Evolutionary conservation across 2,113 vertebrate genomes (phyloP).

Genomic region (Dromaius novaehollandiae): DNA sequence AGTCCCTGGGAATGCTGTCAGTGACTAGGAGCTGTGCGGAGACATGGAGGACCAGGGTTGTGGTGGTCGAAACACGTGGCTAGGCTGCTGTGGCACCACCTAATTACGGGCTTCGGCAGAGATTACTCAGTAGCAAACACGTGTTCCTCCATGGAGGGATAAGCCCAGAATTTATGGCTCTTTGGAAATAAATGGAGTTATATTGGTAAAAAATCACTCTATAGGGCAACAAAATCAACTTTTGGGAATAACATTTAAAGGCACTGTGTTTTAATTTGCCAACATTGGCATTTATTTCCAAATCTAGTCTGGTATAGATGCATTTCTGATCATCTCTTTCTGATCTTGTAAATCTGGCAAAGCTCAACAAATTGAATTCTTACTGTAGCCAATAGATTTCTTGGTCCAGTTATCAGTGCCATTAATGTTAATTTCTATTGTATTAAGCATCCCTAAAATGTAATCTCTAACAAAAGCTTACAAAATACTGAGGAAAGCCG

Average conservation of each 20-base stretch:
- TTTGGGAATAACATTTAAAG: neutral
- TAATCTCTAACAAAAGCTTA: neutral
- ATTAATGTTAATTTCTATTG: neutral
- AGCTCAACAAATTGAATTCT: neutral
- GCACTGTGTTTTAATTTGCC: neutral
- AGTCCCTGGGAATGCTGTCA: neutral
- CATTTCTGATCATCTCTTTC: neutral
- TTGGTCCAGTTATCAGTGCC: neutral
- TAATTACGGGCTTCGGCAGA: neutral
- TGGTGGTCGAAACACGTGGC: rapidly evolving
- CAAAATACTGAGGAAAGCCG: neutral
- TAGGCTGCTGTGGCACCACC: rapidly evolving
- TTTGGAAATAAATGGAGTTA: neutral
- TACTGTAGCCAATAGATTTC: neutral
- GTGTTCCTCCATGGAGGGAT: neutral
- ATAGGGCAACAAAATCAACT: neutral
- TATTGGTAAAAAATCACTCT: neutral
- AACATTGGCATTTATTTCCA: neutral
- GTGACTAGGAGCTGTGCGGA: neutral
- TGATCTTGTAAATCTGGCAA: neutral
- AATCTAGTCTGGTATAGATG: neutral
- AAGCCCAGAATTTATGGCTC: neutral
- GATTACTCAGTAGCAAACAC: neutral
- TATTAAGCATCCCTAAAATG: neutral
- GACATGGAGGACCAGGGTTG: neutral